A percentile compares a stretch with the other conserved stretches of the same genome.
phyloP scores from a whole-genome alignment of 2,888 invertebrate genomes.

The Schizaphis graminum region DNA sequence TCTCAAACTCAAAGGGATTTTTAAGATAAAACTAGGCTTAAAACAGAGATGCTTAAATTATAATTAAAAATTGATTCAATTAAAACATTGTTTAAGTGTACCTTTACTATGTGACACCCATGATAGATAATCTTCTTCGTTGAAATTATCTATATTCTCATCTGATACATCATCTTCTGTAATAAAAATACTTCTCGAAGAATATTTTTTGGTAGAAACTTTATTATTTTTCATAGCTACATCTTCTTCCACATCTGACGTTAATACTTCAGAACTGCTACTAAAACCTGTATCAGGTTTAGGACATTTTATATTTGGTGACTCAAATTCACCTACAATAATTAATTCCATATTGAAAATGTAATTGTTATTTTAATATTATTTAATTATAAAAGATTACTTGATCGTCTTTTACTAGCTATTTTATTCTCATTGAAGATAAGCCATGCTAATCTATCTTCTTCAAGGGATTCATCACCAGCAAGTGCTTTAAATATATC shows the following conservation, averaged over 20 bases:
- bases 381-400: slow-evolving; percentile 20
- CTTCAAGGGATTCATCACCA: slow-evolving; percentile 57
- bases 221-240: not conserved
- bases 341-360: not conserved
- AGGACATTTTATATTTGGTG: slow-evolving; percentile 33
- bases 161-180: slow-evolving; percentile 27
- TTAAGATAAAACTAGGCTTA: not conserved
- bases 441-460: slow-evolving; percentile 61
- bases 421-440: slow-evolving; percentile 61
- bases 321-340: slow-evolving; percentile 50
- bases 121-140: slow-evolving; percentile 39
- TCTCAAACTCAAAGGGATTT: not conserved
- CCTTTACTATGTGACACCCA: slow-evolving; percentile 43
- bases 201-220: not conserved
- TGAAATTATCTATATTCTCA: slow-evolving; percentile 32
- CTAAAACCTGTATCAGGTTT: not conserved
- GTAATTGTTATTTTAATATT: not conserved
- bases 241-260: slow-evolving; percentile 13
- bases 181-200: slow-evolving; percentile 37
- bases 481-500: slow-evolving; percentile 60
- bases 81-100: not conserved
- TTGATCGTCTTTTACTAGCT: slow-evolving; percentile 62
- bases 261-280: slow-evolving; percentile 1
- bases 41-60: not conserved
- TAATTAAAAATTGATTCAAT: not conserved